phyloP scores from a whole-genome alignment of 2,113 vertebrate species.

The Notechis scutatus region DNA sequence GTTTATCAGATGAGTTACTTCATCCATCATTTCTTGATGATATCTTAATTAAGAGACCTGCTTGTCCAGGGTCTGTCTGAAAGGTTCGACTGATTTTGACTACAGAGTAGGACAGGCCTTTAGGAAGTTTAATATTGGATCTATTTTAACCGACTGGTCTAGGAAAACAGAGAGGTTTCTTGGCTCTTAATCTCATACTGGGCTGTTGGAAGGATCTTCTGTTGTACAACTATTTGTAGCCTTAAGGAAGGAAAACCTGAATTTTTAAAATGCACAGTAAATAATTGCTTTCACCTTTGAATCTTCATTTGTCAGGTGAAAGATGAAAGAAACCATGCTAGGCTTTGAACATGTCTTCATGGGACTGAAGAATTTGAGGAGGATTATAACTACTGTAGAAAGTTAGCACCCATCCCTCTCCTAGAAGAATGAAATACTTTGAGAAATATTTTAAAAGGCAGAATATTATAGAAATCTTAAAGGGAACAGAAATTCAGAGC shows the following conservation, averaged over 20 bases:
- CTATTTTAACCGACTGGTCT: not conserved
- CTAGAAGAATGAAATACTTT: no score
- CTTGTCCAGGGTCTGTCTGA: not conserved
- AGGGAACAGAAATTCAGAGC: no score
- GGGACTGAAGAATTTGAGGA: conserved; percentile 36
- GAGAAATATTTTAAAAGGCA: no score
- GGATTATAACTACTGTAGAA: conserved; percentile 26
- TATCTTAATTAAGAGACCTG: not conserved
- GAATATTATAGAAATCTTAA: no score
- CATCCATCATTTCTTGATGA: not conserved
- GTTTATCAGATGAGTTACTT: not conserved
- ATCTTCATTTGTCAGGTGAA: conserved; percentile 60
- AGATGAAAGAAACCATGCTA: conserved; percentile 45
- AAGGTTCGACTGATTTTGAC: not conserved
- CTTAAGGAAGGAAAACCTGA: conserved; percentile 2
- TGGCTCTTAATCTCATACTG: not conserved
- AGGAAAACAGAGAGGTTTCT: not conserved
- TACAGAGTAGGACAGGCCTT: not conserved
- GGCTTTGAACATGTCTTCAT: conserved; percentile 57
- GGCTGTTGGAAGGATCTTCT: not conserved
- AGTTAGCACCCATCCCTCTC: no score
- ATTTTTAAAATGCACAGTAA: conserved; percentile 5
- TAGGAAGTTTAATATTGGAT: not conserved
- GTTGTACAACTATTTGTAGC: conserved; percentile 20
- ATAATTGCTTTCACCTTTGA: conserved; percentile 48